A percentile compares a stretch with the other conserved stretches of the same genome.
phyloP scores from a whole-genome alignment of 2,797 vertebrate species.

The Dicrostonyx torquatus region DNA sequence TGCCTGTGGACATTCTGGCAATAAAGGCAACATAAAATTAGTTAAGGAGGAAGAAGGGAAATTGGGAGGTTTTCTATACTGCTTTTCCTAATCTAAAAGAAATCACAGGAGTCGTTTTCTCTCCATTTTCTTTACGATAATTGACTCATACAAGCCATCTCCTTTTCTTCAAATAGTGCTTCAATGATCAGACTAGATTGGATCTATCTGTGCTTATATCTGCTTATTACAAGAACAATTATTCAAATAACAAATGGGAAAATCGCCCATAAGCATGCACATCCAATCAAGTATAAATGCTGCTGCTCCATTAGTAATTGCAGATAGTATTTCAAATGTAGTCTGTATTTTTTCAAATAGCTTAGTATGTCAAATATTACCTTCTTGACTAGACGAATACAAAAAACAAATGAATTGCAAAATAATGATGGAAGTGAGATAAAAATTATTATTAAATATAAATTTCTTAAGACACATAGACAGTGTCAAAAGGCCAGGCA shows the following conservation, averaged over 20 bases:
- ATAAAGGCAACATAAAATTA: conserved; percentile 84
- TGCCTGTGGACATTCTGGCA: conserved; percentile 79
- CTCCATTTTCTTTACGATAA: conserved; percentile 82
- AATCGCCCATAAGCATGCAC: conserved; percentile 21
- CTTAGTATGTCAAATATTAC: conserved; percentile 50
- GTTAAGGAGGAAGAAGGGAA: conserved; percentile 80
- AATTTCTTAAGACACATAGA: conserved; percentile 8
- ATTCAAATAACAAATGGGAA: conserved; percentile 71
- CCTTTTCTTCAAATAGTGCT: conserved; percentile 80
- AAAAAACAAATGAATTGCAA: conserved; percentile 22
- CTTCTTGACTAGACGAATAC: conserved; percentile 41
- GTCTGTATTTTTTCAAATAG: conserved; percentile 44
- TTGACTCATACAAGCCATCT: conserved; percentile 79
- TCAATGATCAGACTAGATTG: conserved; percentile 72
- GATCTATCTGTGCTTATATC: conserved; percentile 67
- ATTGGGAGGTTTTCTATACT: conserved; percentile 79
- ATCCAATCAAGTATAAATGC: conserved; percentile 53
- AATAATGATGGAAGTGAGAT: background rate
- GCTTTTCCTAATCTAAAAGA: conserved; percentile 80
- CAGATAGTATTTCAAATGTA: conserved; percentile 43
- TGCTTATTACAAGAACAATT: conserved; percentile 73
- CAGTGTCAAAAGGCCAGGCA: background rate
- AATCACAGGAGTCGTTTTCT: conserved; percentile 76
- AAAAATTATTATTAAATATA: conserved; percentile 28
- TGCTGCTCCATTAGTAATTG: conserved; percentile 50